Evolutionary conservation across 1,140 invertebrate genomes (phyloP).

Genomic region (Steinernema khuongi): DNA sequence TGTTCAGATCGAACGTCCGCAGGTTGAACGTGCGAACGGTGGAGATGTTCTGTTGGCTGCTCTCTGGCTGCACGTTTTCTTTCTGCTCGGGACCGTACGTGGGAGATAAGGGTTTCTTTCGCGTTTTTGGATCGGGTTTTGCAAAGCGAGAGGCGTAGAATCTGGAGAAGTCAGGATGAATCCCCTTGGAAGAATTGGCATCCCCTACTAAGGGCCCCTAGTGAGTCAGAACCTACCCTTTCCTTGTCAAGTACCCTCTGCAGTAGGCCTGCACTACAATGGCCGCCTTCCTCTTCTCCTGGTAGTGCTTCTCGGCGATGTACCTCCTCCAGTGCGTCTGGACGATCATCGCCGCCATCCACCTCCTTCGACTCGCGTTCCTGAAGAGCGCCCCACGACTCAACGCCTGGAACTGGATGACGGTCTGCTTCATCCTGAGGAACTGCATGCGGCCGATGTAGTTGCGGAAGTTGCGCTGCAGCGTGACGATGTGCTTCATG

Average conservation of each 20-base stretch:
- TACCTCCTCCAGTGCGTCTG: slow-evolving; percentile 73
- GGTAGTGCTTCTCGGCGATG: slow-evolving; percentile 67
- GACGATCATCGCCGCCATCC: slow-evolving; percentile 70
- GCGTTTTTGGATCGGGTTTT: no score
- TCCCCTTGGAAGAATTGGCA: no score
- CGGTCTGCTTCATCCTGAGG: slow-evolving; percentile 69
- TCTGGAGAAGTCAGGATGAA: no score
- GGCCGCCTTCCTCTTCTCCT: slow-evolving; percentile 65
- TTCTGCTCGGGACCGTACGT: slow-evolving; percentile 21
- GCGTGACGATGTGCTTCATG: slow-evolving; percentile 79
- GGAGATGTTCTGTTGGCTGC: slow-evolving; percentile 15
- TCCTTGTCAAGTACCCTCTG: slow-evolving; percentile 45
- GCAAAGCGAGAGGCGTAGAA: no score
- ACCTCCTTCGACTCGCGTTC: slow-evolving; percentile 58
- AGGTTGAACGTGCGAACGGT: slow-evolving; percentile 42
- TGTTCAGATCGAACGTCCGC: slow-evolving; percentile 39
- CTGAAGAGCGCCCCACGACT: slow-evolving; percentile 59
- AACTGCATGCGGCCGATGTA: slow-evolving; percentile 73
- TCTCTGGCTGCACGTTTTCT: slow-evolving; percentile 27
- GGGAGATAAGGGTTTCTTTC: not conserved
- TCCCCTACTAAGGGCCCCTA: no score
- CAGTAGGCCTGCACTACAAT: slow-evolving; percentile 68
- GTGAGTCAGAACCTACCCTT: slow-evolving; percentile 23
- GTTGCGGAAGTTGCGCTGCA: slow-evolving; percentile 84
- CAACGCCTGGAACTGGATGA: slow-evolving; percentile 73